Base-by-base conservation (phyloP, 2,888 invertebrate species). In the Aquatica leii region DNA sequence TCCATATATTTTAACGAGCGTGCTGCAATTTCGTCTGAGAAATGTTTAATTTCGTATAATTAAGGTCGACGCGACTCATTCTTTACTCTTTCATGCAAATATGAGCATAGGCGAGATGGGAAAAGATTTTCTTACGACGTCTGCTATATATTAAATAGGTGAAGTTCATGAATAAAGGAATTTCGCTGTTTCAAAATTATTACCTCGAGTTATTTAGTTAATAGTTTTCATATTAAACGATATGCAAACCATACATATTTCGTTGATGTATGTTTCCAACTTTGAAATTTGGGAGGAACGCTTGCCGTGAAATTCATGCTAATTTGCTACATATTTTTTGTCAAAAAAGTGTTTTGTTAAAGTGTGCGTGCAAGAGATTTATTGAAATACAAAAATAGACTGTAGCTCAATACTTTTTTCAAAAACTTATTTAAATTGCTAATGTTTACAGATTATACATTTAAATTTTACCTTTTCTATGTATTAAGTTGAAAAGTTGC, bases 1-100 rank as follows among this genome's bases (percentile, higher is more conserved):
- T 56, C 56, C 37, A 57, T 70, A 63, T 66, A 68, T 68, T 68
- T 67, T 62, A 68, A 62, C 59, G 66, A 64, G 63, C 68, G 48
- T 58, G 63, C 60, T 67, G 65, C 67, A 70, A 70, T 70, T 70
- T 65, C 56, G 62, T 48, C 20, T 35, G 56, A 56, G 58, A 58
- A 58, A 58, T 48, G 57, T 52, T 69, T 66, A 66, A 69, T 68
- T 69, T 65, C 62, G 53, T 56, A 54, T 62, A 69, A 66, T 59
- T 59, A 52, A 50, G 41, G 21, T 50, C 34, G 12, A 35, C 49
- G 35, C 6, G n/a, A 12, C 12, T n/a, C 2, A 5, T 37, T 35
- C 11, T 12, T 14, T 4, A 37, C 37, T 46, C 48, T 2, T 37
- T 48, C 34, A 12, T 6, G 41, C 11, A 24, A 40, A 40, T n/a